Evolutionary conservation across 2,797 vertebrate genomes (phyloP).

Genomic region (Melanotaenia maccullochi): DNA sequence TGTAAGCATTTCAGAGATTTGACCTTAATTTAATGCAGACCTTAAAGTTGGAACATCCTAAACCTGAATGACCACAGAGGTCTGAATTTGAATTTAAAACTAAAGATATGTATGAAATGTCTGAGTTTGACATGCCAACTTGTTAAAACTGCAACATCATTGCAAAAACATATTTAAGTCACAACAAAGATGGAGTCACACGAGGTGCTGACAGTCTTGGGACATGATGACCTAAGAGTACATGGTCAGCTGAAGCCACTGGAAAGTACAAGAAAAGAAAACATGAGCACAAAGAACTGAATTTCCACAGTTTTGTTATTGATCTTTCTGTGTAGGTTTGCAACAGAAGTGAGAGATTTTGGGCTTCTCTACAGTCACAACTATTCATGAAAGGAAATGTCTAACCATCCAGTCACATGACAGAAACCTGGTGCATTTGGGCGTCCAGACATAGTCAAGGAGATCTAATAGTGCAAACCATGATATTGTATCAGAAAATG

Average conservation of each 20-base stretch:
- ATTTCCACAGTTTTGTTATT: background rate
- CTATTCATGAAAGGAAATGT: background rate
- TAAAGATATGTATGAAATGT: background rate
- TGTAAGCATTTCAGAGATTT: background rate
- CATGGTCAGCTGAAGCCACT: constrained; percentile 88
- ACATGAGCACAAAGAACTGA: background rate
- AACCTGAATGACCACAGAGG: background rate
- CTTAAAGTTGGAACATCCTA: background rate
- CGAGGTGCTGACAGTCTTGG: background rate
- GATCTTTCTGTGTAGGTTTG: background rate
- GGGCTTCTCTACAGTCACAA: background rate
- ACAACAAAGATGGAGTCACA: background rate
- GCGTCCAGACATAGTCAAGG: background rate
- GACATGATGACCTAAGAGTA: constrained; percentile 72
- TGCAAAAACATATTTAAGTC: background rate
- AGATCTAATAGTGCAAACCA: background rate
- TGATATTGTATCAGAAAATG: background rate
- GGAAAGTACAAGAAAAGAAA: constrained; percentile 28
- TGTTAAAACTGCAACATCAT: background rate
- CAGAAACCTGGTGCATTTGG: background rate
- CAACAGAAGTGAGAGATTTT: background rate
- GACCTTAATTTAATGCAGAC: background rate
- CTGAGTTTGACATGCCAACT: background rate
- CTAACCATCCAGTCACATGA: background rate
- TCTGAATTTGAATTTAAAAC: background rate